Evolutionary conservation across 2,888 invertebrate species (phyloP).

Genomic region (Bugulina stolonifera): DNA sequence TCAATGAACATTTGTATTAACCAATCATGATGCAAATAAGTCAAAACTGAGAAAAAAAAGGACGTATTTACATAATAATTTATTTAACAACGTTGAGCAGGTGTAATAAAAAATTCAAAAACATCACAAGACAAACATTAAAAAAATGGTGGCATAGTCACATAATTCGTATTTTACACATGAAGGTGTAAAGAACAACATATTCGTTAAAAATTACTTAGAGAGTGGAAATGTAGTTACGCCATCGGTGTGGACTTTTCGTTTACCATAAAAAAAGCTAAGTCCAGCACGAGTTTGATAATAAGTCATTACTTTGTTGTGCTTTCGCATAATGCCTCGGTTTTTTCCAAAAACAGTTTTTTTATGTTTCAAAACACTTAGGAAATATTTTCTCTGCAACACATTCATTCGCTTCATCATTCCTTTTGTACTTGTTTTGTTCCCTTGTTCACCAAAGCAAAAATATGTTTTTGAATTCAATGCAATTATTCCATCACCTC

Average conservation of each 20-base stretch:
- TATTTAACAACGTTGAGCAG: too few relatives aligned
- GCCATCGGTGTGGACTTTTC: not conserved
- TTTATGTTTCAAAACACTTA: not conserved
- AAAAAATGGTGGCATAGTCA: too few relatives aligned
- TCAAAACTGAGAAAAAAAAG: not conserved
- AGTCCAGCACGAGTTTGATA: not conserved
- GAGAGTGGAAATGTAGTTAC: not conserved
- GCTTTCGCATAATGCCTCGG: not conserved
- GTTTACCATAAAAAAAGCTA: not conserved
- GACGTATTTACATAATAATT: not conserved
- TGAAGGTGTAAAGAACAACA: not conserved
- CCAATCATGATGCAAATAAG: not conserved
- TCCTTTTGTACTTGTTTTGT: not conserved
- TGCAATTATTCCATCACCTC: not conserved
- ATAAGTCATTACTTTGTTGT: constrained; percentile 3
- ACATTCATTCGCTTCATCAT: not conserved
- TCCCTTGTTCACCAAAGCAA: not conserved
- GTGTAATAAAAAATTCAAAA: not conserved
- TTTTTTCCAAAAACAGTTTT: not conserved
- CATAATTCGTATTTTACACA: not conserved
- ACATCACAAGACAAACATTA: too few relatives aligned
- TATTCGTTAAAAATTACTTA: not conserved
- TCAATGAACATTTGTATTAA: not conserved
- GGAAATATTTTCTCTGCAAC: not conserved
- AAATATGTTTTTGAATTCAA: not conserved